Conservation (phyloP, 2,113 vertebrate genomes). For the Amblyornis subalaris region DNA sequence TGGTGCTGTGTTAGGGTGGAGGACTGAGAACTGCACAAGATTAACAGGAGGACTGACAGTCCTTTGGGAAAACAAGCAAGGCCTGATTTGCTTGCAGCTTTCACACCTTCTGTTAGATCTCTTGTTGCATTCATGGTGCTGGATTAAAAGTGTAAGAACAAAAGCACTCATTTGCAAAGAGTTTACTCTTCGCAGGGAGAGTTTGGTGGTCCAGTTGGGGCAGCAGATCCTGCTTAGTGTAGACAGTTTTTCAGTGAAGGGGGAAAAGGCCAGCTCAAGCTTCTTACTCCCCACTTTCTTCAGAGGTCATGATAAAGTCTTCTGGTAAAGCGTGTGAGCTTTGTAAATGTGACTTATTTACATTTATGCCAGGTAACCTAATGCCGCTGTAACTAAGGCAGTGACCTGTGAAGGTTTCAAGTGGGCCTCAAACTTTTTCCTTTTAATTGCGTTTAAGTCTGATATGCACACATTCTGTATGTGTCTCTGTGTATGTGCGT, state of each 20-base stretch:
- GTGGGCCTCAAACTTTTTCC: background rate
- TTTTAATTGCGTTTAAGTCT: background rate
- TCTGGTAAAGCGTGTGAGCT: background rate
- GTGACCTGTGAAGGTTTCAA: background rate
- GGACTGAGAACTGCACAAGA: background rate
- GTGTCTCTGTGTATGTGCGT: background rate
- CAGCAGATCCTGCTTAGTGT: background rate
- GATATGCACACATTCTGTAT: rapidly evolving
- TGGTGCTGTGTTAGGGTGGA: background rate
- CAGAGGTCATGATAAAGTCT: background rate
- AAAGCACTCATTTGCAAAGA: background rate
- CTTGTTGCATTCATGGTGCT: background rate
- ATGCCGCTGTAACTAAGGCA: background rate
- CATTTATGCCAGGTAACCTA: background rate
- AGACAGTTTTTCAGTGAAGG: background rate
- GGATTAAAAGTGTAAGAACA: background rate
- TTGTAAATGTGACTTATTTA: background rate
- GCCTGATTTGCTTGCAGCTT: background rate
- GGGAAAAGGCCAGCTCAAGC: background rate
- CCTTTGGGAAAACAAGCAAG: background rate
- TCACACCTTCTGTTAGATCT: background rate
- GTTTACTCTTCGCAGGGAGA: background rate
- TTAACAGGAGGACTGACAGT: background rate
- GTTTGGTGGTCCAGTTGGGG: background rate
- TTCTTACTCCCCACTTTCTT: background rate